Conservation (phyloP, 1,140 invertebrate genomes). For the Holcopasites calliopsidis region DNA sequence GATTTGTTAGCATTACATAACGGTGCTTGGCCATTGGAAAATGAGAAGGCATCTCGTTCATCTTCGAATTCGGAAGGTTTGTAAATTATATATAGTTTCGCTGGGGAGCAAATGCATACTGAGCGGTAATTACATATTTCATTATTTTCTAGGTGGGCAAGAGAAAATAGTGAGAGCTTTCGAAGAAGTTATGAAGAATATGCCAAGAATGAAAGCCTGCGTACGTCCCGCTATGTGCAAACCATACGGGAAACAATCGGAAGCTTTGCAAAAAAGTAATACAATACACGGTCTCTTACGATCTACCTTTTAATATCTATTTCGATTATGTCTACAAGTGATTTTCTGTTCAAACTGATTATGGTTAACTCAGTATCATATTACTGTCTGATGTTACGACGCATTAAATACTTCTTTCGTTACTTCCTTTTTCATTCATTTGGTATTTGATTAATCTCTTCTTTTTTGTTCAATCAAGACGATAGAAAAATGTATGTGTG, state of each 20-base stretch:
- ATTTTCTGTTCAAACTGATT: conserved; percentile 7
- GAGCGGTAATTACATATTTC: background rate
- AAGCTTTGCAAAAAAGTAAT: conserved; percentile 91
- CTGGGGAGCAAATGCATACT: background rate
- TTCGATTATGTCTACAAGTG: background rate
- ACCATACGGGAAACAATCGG: conserved; percentile 92
- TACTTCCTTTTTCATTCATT: no score
- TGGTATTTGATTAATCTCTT: background rate
- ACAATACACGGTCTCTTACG: conserved; percentile 4
- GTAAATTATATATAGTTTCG: background rate
- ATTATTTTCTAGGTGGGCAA: conserved; percentile 81
- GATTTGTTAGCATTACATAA: conserved; percentile 86
- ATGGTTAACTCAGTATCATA: background rate
- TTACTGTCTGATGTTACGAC: background rate
- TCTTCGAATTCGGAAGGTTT: conserved; percentile 71
- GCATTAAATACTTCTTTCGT: background rate
- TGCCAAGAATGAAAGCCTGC: conserved; percentile 91
- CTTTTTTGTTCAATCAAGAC: background rate
- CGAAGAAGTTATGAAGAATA: conserved; percentile 91
- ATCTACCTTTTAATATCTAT: conserved; percentile 4
- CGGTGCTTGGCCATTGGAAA: conserved; percentile 81
- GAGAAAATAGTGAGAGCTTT: conserved; percentile 91
- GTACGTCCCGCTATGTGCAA: conserved; percentile 92
- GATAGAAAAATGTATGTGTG: conserved; percentile 3
- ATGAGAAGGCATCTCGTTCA: conserved; percentile 73